phyloP scores from a whole-genome alignment of 2,888 invertebrate species.

The Sympetrum striolatum region DNA sequence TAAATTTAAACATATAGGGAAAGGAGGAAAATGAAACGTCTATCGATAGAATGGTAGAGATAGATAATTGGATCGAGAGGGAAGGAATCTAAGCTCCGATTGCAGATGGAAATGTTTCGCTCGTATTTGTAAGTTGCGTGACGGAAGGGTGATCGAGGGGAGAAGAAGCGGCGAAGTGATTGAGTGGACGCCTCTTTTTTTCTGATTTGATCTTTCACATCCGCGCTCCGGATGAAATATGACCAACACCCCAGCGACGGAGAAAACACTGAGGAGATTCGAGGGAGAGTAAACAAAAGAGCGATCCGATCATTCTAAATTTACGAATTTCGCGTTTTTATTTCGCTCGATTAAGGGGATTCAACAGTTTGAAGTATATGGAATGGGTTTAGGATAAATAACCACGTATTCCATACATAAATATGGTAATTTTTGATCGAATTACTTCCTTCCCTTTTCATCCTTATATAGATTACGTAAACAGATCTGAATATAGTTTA shows the following conservation, averaged over 20 bases:
- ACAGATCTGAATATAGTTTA: too few species aligned
- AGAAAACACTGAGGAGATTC: background rate
- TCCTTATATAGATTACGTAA: background rate
- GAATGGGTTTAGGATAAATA: background rate
- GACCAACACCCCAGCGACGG: background rate
- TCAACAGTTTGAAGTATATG: background rate
- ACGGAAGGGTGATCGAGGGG: background rate
- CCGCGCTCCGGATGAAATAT: conserved; percentile 21
- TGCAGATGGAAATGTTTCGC: background rate
- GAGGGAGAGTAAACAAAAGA: background rate
- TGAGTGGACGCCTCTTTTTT: conserved; percentile 15
- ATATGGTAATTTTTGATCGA: background rate
- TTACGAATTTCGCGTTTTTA: too few species aligned
- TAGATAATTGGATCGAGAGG: background rate
- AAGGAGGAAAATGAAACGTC: too few species aligned
- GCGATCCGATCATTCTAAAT: too few species aligned
- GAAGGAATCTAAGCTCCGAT: background rate
- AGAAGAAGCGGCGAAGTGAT: conserved; percentile 22
- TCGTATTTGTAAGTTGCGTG: background rate
- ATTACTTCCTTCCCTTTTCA: background rate
- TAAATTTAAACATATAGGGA: too few species aligned
- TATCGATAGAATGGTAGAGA: background rate
- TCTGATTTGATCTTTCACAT: conserved; percentile 34
- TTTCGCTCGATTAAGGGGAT: too few species aligned
- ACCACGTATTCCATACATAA: background rate